These are phyloP conservation scores for Cydia amplana DNA, from an alignment of 1,140 invertebrate genomes.

Conservation along the genomic window DNA sequence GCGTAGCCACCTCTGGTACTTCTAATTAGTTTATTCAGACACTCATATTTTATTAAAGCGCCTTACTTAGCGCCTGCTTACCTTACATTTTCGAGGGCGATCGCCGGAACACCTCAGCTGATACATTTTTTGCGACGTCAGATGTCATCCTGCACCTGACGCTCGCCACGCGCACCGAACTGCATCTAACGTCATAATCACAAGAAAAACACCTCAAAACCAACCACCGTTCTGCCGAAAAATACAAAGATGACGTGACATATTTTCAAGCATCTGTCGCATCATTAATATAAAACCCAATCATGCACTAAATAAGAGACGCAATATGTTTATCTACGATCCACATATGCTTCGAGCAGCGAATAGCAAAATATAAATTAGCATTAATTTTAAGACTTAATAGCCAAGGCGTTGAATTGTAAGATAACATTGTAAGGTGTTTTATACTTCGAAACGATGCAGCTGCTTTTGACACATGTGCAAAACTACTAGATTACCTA, in stretches of 20 bases:
- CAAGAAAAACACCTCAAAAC: not conserved
- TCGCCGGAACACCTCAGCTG: conserved; percentile 11
- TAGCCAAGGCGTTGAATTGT: not conserved
- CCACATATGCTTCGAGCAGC: not conserved
- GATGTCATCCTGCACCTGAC: conserved; percentile 58
- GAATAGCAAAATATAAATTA: conserved; percentile 17
- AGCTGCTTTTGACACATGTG: conserved; percentile 1
- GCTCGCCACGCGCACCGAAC: conserved; percentile 45
- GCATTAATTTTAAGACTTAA: conserved; percentile 1
- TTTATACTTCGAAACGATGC: not conserved
- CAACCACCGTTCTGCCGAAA: not conserved
- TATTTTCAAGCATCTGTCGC: not conserved
- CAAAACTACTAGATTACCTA: conserved; percentile 2
- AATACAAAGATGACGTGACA: not conserved
- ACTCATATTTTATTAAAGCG: not conserved
- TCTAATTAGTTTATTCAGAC: not conserved
- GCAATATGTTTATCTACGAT: conserved; percentile 16
- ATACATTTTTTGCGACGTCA: conserved; percentile 55
- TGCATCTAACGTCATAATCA: conserved; percentile 11
- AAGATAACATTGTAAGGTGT: conserved; percentile 8
- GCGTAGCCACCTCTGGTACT: no score
- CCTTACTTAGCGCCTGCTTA: not conserved
- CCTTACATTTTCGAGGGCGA: not conserved
- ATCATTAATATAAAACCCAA: conserved; percentile 1
- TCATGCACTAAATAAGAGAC: not conserved